A percentile compares a stretch with the other conserved stretches of the same genome.
These are phyloP conservation scores for Anoplopoma fimbria DNA, from an alignment of 2,113 vertebrate species.

Conservation along the genomic window DNA sequence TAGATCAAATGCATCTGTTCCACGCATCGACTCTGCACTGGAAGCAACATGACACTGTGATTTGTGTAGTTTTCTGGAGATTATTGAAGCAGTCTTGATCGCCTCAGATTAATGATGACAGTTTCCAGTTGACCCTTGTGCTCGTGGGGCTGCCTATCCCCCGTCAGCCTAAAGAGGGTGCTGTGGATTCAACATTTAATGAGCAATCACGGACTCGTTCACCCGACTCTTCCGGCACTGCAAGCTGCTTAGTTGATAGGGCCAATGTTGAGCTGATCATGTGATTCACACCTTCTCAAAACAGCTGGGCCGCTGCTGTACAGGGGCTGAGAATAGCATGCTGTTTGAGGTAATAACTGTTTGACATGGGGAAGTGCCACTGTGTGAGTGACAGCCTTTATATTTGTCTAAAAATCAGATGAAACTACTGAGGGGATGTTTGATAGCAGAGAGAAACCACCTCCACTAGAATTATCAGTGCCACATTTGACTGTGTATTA, in stretches of 20 bases:
- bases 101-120: constrained; percentile 1
- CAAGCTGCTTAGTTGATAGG: constrained; percentile 52
- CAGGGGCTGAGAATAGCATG: constrained; percentile 63
- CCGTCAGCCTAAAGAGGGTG: constrained; percentile 82
- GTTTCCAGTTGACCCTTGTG: constrained; percentile 39
- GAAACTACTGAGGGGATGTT: background rate
- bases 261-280: constrained; percentile 66
- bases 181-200: constrained; percentile 83
- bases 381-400: constrained; percentile 58
- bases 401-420: constrained; percentile 45
- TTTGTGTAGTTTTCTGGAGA: background rate
- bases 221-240: constrained; percentile 46
- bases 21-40: background rate
- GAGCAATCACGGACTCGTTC: constrained; percentile 68
- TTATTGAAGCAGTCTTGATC: background rate
- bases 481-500: background rate
- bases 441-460: background rate
- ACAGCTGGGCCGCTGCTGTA: constrained; percentile 62
- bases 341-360: constrained; percentile 70
- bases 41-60: background rate
- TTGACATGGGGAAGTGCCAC: constrained; percentile 64
- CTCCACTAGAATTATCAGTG: background rate
- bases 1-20: background rate
- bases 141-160: constrained; percentile 43
- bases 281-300: constrained; percentile 73